These are phyloP conservation scores for Lepidurus arcticus DNA, from an alignment of 1,140 invertebrate species.

Conservation along the genomic window DNA sequence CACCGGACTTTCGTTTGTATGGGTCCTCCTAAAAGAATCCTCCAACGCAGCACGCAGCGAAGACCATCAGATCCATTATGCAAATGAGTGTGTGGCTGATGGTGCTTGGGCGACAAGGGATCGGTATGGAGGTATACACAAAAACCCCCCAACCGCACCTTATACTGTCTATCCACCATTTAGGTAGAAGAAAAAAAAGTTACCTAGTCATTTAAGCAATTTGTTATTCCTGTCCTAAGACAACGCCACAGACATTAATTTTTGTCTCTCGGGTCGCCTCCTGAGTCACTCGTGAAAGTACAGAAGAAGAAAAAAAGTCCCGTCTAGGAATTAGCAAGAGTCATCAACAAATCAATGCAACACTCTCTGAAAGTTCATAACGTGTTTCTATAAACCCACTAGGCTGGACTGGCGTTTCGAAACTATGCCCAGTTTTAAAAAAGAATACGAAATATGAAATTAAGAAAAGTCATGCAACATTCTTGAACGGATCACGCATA, in stretches of 20 bases:
- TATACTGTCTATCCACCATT: constrained; percentile 1
- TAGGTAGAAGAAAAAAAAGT: background rate
- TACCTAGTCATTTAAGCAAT: constrained; percentile 18
- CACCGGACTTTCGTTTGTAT: too few relatives aligned
- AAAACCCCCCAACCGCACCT: background rate
- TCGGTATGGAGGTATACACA: background rate
- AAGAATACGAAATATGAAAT: background rate
- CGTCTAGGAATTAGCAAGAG: background rate
- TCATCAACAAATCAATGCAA: background rate
- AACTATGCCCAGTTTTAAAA: background rate
- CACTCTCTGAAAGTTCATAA: background rate
- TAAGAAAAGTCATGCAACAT: background rate
- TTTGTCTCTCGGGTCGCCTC: background rate
- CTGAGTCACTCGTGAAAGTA: constrained; percentile 6
- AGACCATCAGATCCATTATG: background rate
- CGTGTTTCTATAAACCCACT: background rate
- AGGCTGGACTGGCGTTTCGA: background rate
- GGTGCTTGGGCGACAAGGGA: constrained; percentile 3
- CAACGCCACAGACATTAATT: constrained; percentile 19
- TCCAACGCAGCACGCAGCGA: background rate
- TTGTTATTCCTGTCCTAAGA: constrained; percentile 10
- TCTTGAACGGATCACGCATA: background rate
- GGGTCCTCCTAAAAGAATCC: too few relatives aligned
- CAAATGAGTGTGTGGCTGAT: constrained; percentile 7
- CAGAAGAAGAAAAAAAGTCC: background rate